These are phyloP conservation scores for Amphipoea oculea DNA, from an alignment of 2,888 invertebrate genomes.

Conservation along the genomic window DNA sequence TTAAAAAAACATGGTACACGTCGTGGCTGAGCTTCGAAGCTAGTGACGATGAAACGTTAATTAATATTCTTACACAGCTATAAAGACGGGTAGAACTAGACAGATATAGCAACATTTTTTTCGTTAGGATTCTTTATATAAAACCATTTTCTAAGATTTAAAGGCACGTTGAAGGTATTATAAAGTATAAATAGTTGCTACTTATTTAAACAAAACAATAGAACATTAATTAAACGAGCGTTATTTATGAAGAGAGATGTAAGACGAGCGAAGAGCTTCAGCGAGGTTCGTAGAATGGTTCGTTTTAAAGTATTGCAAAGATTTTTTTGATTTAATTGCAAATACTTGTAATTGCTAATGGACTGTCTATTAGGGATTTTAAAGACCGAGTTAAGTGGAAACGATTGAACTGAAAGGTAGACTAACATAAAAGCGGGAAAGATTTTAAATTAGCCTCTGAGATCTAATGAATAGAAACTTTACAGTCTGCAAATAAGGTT, in stretches of 20 bases:
- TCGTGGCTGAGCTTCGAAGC: slow-evolving; percentile 3
- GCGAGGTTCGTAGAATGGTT: slow-evolving; percentile 7
- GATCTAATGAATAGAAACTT: background rate
- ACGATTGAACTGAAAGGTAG: slow-evolving; percentile 9
- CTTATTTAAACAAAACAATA: slow-evolving; percentile 30
- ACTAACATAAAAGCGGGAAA: slow-evolving; percentile 12
- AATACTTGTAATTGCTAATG: slow-evolving; percentile 50
- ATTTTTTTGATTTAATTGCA: slow-evolving; percentile 36
- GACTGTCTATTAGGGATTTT: slow-evolving; percentile 45
- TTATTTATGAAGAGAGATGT: slow-evolving; percentile 26
- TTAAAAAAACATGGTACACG: slow-evolving; percentile 9
- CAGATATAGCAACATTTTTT: background rate
- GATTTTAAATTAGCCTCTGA: background rate
- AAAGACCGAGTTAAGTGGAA: slow-evolving; percentile 26
- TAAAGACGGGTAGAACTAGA: background rate
- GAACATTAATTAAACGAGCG: slow-evolving; percentile 23
- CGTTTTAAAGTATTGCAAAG: slow-evolving; percentile 29
- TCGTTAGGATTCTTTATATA: background rate
- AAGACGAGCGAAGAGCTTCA: slow-evolving; percentile 22
- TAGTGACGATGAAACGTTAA: slow-evolving; percentile 18
- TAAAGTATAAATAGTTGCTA: slow-evolving; percentile 17
- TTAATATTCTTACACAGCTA: slow-evolving; percentile 8
- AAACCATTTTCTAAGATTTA: background rate
- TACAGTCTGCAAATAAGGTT: slow-evolving; percentile 12
- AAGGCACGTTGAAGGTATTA: background rate